Percentiles rank a stretch among this genome's conserved stretches.
Evolutionary conservation across 2,113 vertebrate species (phyloP).

Genomic region (Sorex fumeus): DNA sequence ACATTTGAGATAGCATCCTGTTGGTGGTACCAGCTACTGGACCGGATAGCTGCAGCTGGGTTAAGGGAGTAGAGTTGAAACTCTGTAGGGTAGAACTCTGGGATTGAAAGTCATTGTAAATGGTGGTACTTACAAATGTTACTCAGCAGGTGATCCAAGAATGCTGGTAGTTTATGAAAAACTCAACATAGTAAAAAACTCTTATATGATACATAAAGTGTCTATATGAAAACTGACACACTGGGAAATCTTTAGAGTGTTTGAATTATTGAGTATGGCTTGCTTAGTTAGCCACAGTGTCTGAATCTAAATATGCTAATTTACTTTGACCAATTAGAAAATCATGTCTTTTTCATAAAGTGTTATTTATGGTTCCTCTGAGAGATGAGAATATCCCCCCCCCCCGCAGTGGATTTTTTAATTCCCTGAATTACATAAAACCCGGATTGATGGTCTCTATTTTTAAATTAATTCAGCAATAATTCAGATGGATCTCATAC

Average conservation of each 20-base stretch:
- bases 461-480: conserved; percentile 43
- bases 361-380: conserved; percentile 32
- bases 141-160: background rate
- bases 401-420: background rate
- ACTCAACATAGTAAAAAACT: background rate
- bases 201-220: background rate
- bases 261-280: background rate
- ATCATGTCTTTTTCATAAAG: background rate
- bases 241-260: background rate
- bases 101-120: background rate
- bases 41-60: background rate
- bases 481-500: conserved; percentile 28
- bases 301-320: background rate
- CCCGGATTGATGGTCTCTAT: background rate
- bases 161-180: background rate
- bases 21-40: background rate
- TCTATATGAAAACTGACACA: background rate
- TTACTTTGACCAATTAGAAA: background rate
- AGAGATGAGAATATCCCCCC: background rate
- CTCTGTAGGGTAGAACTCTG: background rate
- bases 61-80: background rate
- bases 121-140: background rate
- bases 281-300: background rate
- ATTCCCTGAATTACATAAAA: conserved; percentile 22
- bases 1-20: background rate